Evolutionary conservation across 2,888 invertebrate species (phyloP), one percentile per base, ranked within the genome.

Genomic region (Rutpela maculata): DNA sequence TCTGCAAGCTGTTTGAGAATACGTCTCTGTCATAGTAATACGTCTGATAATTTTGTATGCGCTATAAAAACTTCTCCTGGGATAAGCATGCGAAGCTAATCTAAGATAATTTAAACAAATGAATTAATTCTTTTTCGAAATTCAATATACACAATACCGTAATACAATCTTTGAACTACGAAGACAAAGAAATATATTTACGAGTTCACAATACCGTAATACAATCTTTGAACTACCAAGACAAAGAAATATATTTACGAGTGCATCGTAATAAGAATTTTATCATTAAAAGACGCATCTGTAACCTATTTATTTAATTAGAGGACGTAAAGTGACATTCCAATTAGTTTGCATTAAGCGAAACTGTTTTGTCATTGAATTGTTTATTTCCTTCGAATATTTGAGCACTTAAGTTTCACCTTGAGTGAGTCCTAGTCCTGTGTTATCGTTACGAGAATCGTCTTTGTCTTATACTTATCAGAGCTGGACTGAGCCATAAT

Each of bases 341-440:
- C 43, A 65, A 38, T 50, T 65, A 65, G 12, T 50, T 65, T 43
- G 12, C 38, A 43, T 65, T 38, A 65, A 43, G 12, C 19, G 7
- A 65, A 65, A 19, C 65, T 11, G 38, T 17, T 65, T 38, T 10
- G 38, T 65, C 18, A 65, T 38, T 55, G 22, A 63, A 59, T 76
- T 62, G 76, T 77, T 74, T 74, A 62, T 73, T 77, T 77, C 73
- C 68, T 65, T 65, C 50, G 38, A 77, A 73, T 77, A 77, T 73
- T 73, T 31, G 60, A 71, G 60, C 71, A 71, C 75, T 76, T 66
- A 57, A 69, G 31, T 73, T 69, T 69, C 68, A 74, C 75, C 78
- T 78, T 77, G 75, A 71, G 75, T 56, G 75, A 19, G 22, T 38
- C 10, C n/a, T 17, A 50, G n/a, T 12, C 35, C 17, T 1, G 31